Evolutionary conservation across 2,113 vertebrate genomes (phyloP).

Genomic region (Tachysurus vachellii): DNA sequence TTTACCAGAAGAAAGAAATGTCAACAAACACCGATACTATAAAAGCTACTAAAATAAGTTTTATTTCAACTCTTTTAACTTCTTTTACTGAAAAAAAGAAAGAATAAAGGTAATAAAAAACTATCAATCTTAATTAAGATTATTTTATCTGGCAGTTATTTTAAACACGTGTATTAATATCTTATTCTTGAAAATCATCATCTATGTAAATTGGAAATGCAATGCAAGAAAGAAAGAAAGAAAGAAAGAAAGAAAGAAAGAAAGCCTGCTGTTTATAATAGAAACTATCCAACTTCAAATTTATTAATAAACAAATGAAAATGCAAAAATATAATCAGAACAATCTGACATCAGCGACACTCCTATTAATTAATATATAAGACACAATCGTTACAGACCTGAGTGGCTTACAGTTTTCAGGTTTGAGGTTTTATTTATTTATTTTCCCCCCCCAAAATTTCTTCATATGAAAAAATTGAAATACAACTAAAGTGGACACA

Average conservation of each 20-base stretch:
- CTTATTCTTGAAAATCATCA: background rate
- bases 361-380: background rate
- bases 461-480: background rate
- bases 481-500: background rate
- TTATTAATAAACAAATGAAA: background rate
- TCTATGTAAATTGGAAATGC: background rate
- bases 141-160: no score
- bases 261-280: background rate
- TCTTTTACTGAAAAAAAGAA: background rate
- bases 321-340: background rate
- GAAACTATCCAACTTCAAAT: background rate
- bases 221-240: background rate
- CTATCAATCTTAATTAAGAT: background rate
- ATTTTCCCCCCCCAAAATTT: no score
- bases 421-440: no score
- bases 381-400: background rate
- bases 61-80: no score
- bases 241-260: background rate
- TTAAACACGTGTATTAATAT: background rate
- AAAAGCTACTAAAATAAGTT: background rate
- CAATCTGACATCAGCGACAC: background rate
- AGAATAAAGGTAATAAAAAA: background rate
- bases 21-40: background rate
- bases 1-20: background rate
- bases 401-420: background rate